Evolutionary conservation across 2,888 invertebrate genomes (phyloP).

Genomic region (Lottia scabra): DNA sequence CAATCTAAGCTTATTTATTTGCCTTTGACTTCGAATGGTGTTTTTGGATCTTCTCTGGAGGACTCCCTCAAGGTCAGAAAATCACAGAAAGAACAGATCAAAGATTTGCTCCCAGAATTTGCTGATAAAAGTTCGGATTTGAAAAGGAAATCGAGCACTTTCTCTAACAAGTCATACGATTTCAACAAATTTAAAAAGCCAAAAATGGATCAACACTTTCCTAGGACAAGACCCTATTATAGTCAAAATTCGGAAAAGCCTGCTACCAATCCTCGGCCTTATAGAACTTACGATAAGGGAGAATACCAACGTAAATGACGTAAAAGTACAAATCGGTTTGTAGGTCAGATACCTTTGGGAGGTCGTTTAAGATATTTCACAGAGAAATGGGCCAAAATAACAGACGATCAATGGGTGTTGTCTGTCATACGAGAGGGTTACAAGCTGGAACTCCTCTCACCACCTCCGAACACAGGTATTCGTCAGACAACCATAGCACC

Average conservation of each 20-base stretch:
- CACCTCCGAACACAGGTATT: neutral
- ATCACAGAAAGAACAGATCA: no score
- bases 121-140: neutral
- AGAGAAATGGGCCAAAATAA: constrained; percentile 4
- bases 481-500: neutral
- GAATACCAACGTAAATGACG: no score
- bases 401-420: neutral
- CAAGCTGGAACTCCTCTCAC: neutral
- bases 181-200: no score
- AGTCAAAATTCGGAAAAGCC: no score
- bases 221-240: no score
- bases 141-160: neutral
- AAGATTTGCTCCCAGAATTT: neutral
- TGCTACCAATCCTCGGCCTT: neutral
- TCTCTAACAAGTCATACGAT: no score
- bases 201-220: no score
- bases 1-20: neutral
- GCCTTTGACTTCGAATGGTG: neutral
- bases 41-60: no score
- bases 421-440: neutral
- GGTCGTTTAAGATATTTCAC: neutral
- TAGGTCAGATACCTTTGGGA: no score
- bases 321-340: no score
- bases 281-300: no score
- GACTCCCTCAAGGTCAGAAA: no score